phyloP scores from a whole-genome alignment of 1,140 invertebrate genomes.

The Probaryconus sp. region DNA sequence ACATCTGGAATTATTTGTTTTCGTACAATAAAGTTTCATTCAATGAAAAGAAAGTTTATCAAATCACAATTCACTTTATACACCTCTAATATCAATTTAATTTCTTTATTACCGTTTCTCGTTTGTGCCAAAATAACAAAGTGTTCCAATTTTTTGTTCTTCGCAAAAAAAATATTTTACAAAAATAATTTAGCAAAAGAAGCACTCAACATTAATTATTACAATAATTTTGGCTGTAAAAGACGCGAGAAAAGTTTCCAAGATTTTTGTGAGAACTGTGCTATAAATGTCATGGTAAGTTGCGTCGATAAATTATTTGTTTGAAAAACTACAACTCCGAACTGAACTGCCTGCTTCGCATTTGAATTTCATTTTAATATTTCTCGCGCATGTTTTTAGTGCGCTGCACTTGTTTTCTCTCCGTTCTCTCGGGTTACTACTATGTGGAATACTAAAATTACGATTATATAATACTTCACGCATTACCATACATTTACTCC shows the following conservation, averaged over 20 bases:
- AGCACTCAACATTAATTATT: conserved; percentile 53
- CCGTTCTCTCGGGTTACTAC: conserved; percentile 34
- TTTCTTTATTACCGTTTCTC: no score
- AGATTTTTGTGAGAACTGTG: conserved; percentile 42
- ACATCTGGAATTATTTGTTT: conserved; percentile 46
- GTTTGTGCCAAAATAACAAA: no score
- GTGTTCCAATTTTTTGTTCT: no score
- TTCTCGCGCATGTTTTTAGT: conserved; percentile 39
- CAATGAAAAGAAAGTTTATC: conserved; percentile 7
- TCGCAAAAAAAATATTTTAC: no score
- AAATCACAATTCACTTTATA: no score
- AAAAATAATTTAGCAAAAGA: no score
- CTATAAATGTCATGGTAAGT: conserved; percentile 48
- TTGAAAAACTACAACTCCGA: conserved; percentile 44
- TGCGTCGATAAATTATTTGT: conserved; percentile 59
- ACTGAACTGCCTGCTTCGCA: conserved; percentile 35
- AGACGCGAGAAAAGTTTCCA: conserved; percentile 19
- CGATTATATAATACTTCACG: conserved; percentile 25
- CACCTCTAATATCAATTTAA: no score
- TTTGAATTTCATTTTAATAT: conserved; percentile 59
- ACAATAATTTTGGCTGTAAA: conserved; percentile 39
- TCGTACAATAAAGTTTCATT: conserved; percentile 22
- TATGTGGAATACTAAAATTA: conserved; percentile 30
- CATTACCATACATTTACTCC: conserved; percentile 17
- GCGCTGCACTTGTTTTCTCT: conserved; percentile 30